Evolutionary conservation across 2,888 invertebrate genomes (phyloP).

Genomic region (Lydus trimaculatus): DNA sequence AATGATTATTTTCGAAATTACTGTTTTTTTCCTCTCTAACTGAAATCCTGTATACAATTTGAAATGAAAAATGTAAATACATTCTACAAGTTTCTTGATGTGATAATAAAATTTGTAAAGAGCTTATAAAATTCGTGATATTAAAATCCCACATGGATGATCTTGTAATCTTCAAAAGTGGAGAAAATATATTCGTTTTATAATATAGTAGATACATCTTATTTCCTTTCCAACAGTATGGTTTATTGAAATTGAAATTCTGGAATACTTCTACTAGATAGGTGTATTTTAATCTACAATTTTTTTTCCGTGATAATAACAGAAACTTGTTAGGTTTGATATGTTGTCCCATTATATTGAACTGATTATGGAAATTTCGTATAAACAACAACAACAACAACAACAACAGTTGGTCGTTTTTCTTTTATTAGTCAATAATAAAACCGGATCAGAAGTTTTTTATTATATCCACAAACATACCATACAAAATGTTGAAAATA

Average conservation of each 20-base stretch:
- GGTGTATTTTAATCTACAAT: not conserved
- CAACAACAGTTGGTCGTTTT: not conserved
- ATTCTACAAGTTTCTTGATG: not conserved
- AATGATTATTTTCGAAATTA: too few relatives aligned
- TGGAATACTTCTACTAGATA: too few relatives aligned
- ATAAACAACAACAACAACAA: not conserved
- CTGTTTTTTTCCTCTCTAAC: not conserved
- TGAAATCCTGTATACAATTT: not conserved
- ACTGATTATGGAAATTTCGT: constrained; percentile 1
- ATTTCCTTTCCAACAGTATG: not conserved
- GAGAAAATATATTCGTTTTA: not conserved
- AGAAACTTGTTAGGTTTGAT: constrained; percentile 1
- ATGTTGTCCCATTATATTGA: constrained; percentile 3
- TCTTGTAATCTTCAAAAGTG: not conserved
- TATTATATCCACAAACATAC: not conserved
- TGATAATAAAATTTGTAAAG: not conserved
- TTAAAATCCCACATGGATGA: constrained; percentile 1
- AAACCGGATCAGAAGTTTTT: not conserved
- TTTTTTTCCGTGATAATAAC: not conserved
- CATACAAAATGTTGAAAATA: not conserved
- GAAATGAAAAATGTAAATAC: not conserved
- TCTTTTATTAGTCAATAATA: not conserved
- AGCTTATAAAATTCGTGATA: constrained; percentile 5
- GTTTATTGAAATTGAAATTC: constrained; percentile 1
- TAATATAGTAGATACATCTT: not conserved